phyloP scores from a whole-genome alignment of 2,797 vertebrate genomes.

The Sorex maritimensis region DNA sequence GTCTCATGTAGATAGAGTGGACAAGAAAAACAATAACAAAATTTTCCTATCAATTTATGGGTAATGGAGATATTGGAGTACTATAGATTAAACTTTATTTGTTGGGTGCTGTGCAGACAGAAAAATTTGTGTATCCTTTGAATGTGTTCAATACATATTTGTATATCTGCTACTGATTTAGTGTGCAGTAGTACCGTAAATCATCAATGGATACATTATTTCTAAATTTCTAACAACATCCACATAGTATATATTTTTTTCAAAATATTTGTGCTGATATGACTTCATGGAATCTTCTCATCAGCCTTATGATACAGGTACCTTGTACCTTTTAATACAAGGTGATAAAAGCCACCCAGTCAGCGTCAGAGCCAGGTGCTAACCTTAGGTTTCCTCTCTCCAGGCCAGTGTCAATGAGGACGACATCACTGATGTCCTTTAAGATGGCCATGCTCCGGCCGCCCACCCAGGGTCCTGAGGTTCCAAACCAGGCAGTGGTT shows the following conservation, averaged over 20 bases:
- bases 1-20: neutral
- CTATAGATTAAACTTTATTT: conserved; percentile 3
- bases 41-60: neutral
- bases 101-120: neutral
- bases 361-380: neutral
- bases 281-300: neutral
- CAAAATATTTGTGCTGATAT: neutral
- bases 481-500: neutral
- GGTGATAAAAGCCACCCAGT: neutral
- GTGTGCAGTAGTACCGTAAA: neutral
- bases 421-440: neutral
- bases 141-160: neutral
- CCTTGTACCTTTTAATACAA: neutral
- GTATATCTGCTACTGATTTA: neutral
- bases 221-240: conserved; percentile 40
- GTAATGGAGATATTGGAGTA: conserved; percentile 1
- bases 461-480: neutral
- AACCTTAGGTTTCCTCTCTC: neutral
- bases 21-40: neutral
- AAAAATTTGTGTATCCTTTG: neutral
- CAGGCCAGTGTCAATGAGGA: neutral
- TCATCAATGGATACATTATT: neutral
- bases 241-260: neutral
- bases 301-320: neutral
- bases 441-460: neutral